Base-by-base conservation (phyloP, 2,888 invertebrate species). In the Heteromurus nitidus region DNA sequence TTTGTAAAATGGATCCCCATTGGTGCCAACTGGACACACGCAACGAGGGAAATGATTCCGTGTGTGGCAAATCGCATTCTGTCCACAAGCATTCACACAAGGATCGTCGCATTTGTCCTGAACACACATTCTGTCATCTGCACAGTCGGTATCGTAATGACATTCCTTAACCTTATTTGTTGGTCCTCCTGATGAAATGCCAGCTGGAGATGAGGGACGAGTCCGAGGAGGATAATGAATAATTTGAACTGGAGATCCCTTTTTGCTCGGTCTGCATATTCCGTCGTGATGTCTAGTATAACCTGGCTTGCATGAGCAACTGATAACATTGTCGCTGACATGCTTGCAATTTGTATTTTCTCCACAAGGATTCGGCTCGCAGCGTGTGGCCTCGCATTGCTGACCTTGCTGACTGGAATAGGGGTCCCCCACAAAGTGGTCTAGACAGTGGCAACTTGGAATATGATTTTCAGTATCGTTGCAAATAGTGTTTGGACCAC, bases 1-100 rank as follows among this genome's bases (percentile, higher is more conserved):
- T 16, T 65, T 79, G 26, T 79, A 79, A 31, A 80, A 80, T 9
- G 82, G 82, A 28, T 82, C 80, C 9, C 82, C 82, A 2, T 69
- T 70, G 9, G 72, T 44, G 0, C 80, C 73, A 20, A 62, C 68
- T 0, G 80, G 80, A 47, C 82, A 82, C 0, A 20, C 0, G 16
- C 82, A 82, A 22, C 79, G 31, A n/a, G 79, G 79, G 18, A 79
- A 79, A 20, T 79, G 79, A 65, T 79, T 79, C 18, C 72, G 47
- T 11, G 65, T 72, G 53, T 64, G 70, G 26, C 81, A 81, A 0
- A 11, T 24, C 0, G 81, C 81, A 26, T 60, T 58, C 1, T 22
- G n/a, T 0, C 81, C 81, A 55, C 81, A 81, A 26, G 69, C 69
- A 62, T 74, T 69, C 3, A 74, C 69, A 42, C 81, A 81, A 26